Base-by-base conservation (phyloP, 2,797 vertebrate species). In the Sebastes itinus region DNA sequence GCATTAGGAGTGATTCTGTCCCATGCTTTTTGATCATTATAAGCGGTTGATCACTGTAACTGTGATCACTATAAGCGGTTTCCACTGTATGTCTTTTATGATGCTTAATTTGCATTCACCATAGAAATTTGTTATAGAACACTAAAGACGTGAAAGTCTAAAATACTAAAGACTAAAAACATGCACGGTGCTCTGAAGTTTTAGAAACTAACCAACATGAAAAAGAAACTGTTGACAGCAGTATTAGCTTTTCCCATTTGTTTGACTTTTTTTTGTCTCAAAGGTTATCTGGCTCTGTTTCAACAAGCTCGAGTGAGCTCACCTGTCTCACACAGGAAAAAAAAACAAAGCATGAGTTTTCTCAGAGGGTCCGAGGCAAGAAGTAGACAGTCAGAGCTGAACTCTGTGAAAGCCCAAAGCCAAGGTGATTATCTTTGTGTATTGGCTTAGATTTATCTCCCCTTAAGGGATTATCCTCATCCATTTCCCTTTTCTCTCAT, bases 271-370 rank as follows among this genome's bases (percentile, higher is more conserved):
- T 61, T 69, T 54, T 59, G 23, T 78, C 56, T 58, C 46, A 30
- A 54, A 75, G 49, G 54, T 71, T 72, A 67, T 73, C 35, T 60
- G 54, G n/a, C 16, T 81, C 11, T 38, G 16, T 69, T 63, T 70
- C 46, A 69, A 54, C 6, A 49, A 54, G 55, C 42, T 73, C n/a
- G 4, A 6, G 25, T 58, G 25, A 62, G 61, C 54, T 42, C 35
- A 65, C 46, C 49, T 72, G 38, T 75, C 28, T 64, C 13, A 54
- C 42, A 54, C 18, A 49, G 12, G n/a, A 46, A 14, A 63, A 55
- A 65, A 18, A n/a, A 23, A 56, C 14, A 38, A 58, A 49, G 46
- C 22, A 9, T 22, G 5, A 3, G 32, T 55, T 62, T 75, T 70
- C 25, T 22, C n/a, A 71, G 42, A 56, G 20, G 38, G 30, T 70